A percentile compares a stretch with the other conserved stretches of the same genome.
phyloP scores from a whole-genome alignment of 2,888 invertebrate genomes.

The Nemotelus nigrinus region DNA sequence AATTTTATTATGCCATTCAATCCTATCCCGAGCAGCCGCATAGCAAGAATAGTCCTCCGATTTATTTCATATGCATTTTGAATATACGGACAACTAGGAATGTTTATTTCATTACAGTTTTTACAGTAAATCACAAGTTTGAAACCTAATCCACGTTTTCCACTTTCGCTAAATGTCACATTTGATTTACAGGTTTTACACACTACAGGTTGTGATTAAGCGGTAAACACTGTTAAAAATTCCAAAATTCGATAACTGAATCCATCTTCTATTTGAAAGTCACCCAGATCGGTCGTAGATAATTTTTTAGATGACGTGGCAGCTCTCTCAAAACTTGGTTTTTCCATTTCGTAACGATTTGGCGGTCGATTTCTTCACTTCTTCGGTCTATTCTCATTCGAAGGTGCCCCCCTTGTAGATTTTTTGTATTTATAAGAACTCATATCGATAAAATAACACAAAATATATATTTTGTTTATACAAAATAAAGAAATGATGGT shows the following conservation, averaged over 20 bases:
- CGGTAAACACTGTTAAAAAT: not conserved
- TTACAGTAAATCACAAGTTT: conserved; percentile 19
- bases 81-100: conserved; percentile 7
- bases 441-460: not conserved
- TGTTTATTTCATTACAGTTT: conserved; percentile 18
- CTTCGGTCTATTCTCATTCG: not conserved
- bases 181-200: not conserved
- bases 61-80: conserved; percentile 21
- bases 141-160: conserved; percentile 10
- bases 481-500: conserved; percentile 1
- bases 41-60: conserved; percentile 21
- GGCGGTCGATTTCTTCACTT: not conserved
- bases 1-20: not conserved
- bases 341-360: conserved; percentile 19
- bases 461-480: conserved; percentile 9
- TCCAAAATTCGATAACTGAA: conserved; percentile 15
- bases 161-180: conserved; percentile 6
- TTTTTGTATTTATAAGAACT: conserved; percentile 15
- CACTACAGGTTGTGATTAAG: not conserved
- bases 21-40: conserved; percentile 6
- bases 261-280: not conserved
- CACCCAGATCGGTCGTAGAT: not conserved
- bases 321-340: conserved; percentile 15
- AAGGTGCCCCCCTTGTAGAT: not conserved
- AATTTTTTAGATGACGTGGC: not conserved